A percentile compares a stretch with the other conserved stretches of the same genome.
These are phyloP conservation scores for Mus caroli DNA, from an alignment of 2,797 vertebrate genomes.

Conservation along the genomic window DNA sequence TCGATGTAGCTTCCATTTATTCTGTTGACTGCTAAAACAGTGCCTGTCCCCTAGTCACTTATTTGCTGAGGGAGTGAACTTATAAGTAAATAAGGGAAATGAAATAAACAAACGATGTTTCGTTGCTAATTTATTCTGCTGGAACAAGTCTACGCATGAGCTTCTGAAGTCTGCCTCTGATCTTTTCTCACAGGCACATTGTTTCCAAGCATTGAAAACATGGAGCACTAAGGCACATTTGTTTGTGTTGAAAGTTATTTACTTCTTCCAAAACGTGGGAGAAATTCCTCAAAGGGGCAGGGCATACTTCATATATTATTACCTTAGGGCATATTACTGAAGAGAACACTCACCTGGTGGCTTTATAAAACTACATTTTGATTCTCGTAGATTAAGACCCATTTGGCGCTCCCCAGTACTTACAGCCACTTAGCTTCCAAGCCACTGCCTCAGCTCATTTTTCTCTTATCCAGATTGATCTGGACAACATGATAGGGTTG, in stretches of 20 bases:
- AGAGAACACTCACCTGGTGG: not conserved
- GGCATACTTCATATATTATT: not conserved
- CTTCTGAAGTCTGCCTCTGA: conserved; percentile 26
- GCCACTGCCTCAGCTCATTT: not conserved
- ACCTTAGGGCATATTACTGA: not conserved
- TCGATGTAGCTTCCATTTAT: conserved; percentile 22
- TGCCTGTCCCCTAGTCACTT: not conserved
- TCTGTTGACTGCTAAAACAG: conserved; percentile 12
- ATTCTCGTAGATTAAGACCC: conserved; percentile 38
- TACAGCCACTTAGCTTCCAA: not conserved
- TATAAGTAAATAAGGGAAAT: conserved; percentile 33
- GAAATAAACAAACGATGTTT: not conserved
- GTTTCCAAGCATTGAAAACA: conserved; percentile 41
- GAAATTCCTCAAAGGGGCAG: not conserved
- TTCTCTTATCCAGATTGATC: not conserved
- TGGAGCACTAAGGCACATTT: not conserved
- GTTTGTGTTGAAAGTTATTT: conserved; percentile 56
- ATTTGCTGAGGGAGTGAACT: conserved; percentile 16
- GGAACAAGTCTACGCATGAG: not conserved
- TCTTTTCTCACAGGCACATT: conserved; percentile 17
- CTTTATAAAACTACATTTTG: conserved; percentile 23
- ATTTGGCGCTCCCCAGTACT: not conserved
- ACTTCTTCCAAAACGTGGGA: not conserved
- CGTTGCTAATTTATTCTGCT: conserved; percentile 7
- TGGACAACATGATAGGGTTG: not conserved